Base-by-base conservation (phyloP, 2,888 invertebrate genomes). In the Drosophila multiciliata region DNA sequence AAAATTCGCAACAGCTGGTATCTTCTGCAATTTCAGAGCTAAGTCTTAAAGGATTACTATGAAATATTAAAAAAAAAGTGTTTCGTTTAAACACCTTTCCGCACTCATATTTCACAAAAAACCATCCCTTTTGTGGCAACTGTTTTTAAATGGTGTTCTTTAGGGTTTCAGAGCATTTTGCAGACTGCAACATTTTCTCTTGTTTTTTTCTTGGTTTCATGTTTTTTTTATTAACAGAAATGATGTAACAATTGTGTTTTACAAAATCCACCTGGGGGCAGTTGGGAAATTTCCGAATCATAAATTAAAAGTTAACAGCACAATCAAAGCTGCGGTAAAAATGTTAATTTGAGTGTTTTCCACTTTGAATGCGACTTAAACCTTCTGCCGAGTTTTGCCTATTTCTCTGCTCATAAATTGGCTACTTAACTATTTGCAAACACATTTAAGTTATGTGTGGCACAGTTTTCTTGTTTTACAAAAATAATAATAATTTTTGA, bases 361-460 rank as follows among this genome's bases (percentile, higher is more conserved):
- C 12, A 38, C 55, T n/a, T 55, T n/a, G 36, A 55, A 26, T 40
- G n/a, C 29, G 29, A 45, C 26, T 52, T 33, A n/a, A 42, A 53
- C 58, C 26, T 49, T 35, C 32, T 45, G 52, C 50, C 9, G 12
- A 60, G 26, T 58, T 33, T 26, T 23, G 36, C 33, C 45, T 36
- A 20, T 40, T 49, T 59, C 59, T 38, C 12, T 9, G n/a, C 29
- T 55, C 76, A 60, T 78, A 78, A 78, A 78, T 75, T 78, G 53
- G 20, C 55, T 66, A 80, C 78, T 78, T 78, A 80, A 61, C 29
- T 54, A 69, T 58, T 77, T 65, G 65, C 49, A 35, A 23, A 48
- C 48, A 50, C n/a, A 42, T 63, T 29, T 45, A 52, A 49, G 33
- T 29, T 35, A 36, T 62, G 36, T 49, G 29, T 17, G 33, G 26